Base-by-base conservation (phyloP, 2,888 invertebrate species). In the Eulithis prunata region DNA sequence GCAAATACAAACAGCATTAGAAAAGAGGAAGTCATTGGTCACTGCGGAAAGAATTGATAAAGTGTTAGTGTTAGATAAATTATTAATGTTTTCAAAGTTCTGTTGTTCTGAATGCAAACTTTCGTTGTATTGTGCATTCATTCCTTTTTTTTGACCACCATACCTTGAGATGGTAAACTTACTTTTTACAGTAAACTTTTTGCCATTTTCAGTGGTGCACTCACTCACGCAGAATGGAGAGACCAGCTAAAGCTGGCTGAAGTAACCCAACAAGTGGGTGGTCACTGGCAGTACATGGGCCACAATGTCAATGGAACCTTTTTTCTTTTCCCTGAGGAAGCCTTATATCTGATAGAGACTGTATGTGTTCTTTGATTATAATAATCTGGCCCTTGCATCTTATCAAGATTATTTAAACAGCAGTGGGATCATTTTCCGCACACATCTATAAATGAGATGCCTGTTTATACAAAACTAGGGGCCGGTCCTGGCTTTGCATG, bases 241-340 rank as follows among this genome's bases (percentile, higher is more conserved):
- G 90, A 94, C 43, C 84, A 90, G 4, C 75, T 93, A 32, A 90
- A 86, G 66, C 84, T 93, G 60, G 95, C 95, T 0, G 90, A 90
- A 78, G 94, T 95, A 0, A 94, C 87, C 1, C 92, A 94, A 71
- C 90, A 89, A 71, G 84, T 85, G 45, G 95, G 95, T 1, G 87
- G 94, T 6, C 87, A 94, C 62, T 95, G 95, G 95, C 89, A 93
- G 60, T 94, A 86, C 70, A 83, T 94, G 68, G 95, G 95, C 0
- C 90, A 92, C 64, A 90, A 89, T 75, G 81, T 88, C 21, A 90
- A 92, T 46, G 85, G 87, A 38, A 82, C 81, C 59, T 77, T 94
- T 4, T 94, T 89, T 79, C 83, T 96, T 1, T 85, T 90, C 56
- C 95, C 96, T 2, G 96, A 96, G 84, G 96, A 96, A 89, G 93